Evolutionary conservation across 2,113 vertebrate genomes (phyloP), one percentile per base, ranked within the genome.

Genomic region (Atractosteus spatula): DNA sequence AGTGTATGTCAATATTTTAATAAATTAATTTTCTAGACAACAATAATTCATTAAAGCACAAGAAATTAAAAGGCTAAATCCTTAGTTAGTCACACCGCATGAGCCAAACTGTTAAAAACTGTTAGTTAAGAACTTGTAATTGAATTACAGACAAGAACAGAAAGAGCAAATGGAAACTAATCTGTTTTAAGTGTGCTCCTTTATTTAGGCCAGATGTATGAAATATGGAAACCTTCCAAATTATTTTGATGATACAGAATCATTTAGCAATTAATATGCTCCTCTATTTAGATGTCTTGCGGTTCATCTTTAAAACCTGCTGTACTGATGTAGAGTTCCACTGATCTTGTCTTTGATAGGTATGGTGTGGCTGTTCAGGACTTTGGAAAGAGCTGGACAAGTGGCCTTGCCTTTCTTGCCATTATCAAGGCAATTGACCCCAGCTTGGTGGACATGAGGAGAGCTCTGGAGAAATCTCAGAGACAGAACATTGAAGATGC

Each of bases 381-480:
- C 85, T 99, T 98, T 73, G 89, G 94, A 3, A 93, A 94, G 84
- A 98, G 97, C 72, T 99, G 97, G 97, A 91, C 87, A 61, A 98
- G 95, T 6, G 97, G 97, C 70, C 85, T 98, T 74, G 96, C 95
- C 51, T 98, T 99, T 85, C 89, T 99, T 82, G 97, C 97, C 0
- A 69, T 98, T 79, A 96, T 99, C 76, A 99, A 98, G 85, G 94
- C 97, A 78, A 97, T 99, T 55, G 94, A 99, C 79, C 83, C 88
- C 69, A 95, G 89, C 78, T 85, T 98, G 81, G 95, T 98, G 66
- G 95, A 98, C 84, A 97, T 98, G 91, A 95, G 94, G 81, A 91
- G 91, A 78, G 94, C 95, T 3, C 79, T 97, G 81, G 92, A 94
- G 71, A 91, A 94, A 77, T 87, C 89, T 0, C 73, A 92, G 61